Percentiles rank a stretch among this genome's conserved stretches.
Conservation (phyloP, 2,888 invertebrate genomes). For the Lobophora halterata region DNA sequence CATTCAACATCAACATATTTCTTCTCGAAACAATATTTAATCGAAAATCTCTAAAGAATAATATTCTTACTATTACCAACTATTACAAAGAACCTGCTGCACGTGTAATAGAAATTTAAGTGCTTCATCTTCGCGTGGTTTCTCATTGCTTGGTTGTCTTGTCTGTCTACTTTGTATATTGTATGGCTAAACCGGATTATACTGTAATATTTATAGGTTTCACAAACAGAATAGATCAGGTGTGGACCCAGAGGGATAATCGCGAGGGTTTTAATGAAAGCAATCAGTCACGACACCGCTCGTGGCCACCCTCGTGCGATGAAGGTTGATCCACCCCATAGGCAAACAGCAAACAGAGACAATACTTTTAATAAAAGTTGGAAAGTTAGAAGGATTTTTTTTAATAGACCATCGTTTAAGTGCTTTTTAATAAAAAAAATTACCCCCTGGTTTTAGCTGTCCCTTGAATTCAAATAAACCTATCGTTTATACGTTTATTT, state of each 20-base stretch:
- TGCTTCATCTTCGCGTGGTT: constrained; percentile 15
- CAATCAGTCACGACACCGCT: constrained; percentile 43
- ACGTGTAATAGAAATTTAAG: constrained; percentile 12
- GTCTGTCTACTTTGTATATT: constrained; percentile 12
- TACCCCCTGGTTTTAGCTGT: too few species aligned
- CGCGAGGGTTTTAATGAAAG: constrained; percentile 49
- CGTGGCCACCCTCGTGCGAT: constrained; percentile 13
- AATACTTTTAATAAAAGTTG: too few species aligned
- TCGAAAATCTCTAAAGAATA: too few species aligned
- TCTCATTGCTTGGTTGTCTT: constrained; percentile 11
- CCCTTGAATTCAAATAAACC: too few species aligned
- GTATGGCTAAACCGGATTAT: constrained; percentile 15
- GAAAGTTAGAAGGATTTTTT: too few species aligned
- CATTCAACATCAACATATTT: too few species aligned
- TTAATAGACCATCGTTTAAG: too few species aligned
- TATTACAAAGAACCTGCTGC: constrained; percentile 1
- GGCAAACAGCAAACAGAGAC: too few species aligned
- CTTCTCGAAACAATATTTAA: too few species aligned
- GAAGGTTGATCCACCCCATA: neutral
- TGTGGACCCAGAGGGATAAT: constrained; percentile 42
- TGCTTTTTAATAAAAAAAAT: too few species aligned
- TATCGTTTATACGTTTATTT: too few species aligned
- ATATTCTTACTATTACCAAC: too few species aligned
- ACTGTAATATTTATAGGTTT: constrained; percentile 25
- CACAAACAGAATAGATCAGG: constrained; percentile 38